Base-by-base conservation (phyloP, 2,888 invertebrate genomes). In the Doris montereyensis region DNA sequence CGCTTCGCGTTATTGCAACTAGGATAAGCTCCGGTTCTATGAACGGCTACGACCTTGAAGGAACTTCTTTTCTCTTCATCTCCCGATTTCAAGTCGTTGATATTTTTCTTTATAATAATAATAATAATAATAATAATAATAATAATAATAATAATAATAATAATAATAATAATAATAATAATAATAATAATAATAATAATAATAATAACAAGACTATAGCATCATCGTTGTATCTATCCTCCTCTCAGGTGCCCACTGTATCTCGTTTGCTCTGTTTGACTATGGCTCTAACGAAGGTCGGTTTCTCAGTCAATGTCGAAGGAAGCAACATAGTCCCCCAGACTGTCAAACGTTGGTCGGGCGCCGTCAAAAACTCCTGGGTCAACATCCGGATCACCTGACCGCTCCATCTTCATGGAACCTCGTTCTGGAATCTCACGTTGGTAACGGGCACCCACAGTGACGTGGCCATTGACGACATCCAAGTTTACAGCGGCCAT, bases 381-480 rank as follows among this genome's bases (percentile, higher is more conserved):
- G 70, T 26, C 60, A 76, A 76, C 52, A 28, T 41, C 60, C 41
- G 72, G 52, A 79, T 79, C 52, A 76, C 70, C 52, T 79, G 5
- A 79, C 70, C 65, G 35, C 71, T 3, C 79, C 79, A 8, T 76
- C 79, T 13, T 10, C 34, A 17, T 71, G 52, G 26, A 35, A 79
- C 60, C 70, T 76, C 26, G 30, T 79, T 24, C 79, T 79, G 2
- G 70, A 79, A 60, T 52, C 71, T 24, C 68, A n/a, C 60, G 60
- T 79, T 17, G 79, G 79, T 4, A n/a, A 10, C n/a, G 1, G 79
- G 79, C 8, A 58, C 76, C 10, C 57, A 68, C 75, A 74, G 60
- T n/a, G 79, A 79, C 70, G 52, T 79, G 1, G 79, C 79, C 17
- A 34, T 79, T 21, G 79, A 79, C 32, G 79, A 79, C 60, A 65